Percentiles rank a stretch among this genome's conserved stretches.
Evolutionary conservation across 2,113 vertebrate genomes (phyloP).

Genomic region (Ceyx melanurus): DNA sequence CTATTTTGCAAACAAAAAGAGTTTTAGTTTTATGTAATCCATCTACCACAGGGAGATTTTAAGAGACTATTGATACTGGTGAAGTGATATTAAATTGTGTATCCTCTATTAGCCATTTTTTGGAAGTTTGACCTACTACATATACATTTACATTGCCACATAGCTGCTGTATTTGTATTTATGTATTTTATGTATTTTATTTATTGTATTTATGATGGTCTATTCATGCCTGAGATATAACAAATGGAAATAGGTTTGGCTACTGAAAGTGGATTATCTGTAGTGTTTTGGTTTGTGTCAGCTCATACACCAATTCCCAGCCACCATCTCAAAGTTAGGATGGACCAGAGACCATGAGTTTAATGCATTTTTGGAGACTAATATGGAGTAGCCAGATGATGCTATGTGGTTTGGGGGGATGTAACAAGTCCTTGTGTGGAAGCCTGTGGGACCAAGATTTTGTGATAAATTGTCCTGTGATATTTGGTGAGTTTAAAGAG

Average conservation of each 20-base stretch:
- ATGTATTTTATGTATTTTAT: no score
- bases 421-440: not conserved
- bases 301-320: not conserved
- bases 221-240: not conserved
- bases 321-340: not conserved
- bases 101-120: not conserved
- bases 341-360: not conserved
- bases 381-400: not conserved
- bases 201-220: not conserved
- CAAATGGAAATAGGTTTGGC: not conserved
- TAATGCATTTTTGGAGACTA: not conserved
- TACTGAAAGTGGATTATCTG: not conserved
- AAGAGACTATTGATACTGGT: not conserved
- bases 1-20: not conserved
- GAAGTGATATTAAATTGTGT: not conserved
- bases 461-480: not conserved
- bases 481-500: not conserved
- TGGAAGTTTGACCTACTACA: not conserved
- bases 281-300: not conserved
- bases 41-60: not conserved
- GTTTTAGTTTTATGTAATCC: not conserved
- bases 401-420: not conserved
- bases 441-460: not conserved
- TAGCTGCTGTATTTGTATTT: not conserved
- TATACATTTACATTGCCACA: not conserved